Evolutionary conservation across 53 echinoderm and acorn worm genomes (phyloP).

Genomic region (Astropecten irregularis): DNA sequence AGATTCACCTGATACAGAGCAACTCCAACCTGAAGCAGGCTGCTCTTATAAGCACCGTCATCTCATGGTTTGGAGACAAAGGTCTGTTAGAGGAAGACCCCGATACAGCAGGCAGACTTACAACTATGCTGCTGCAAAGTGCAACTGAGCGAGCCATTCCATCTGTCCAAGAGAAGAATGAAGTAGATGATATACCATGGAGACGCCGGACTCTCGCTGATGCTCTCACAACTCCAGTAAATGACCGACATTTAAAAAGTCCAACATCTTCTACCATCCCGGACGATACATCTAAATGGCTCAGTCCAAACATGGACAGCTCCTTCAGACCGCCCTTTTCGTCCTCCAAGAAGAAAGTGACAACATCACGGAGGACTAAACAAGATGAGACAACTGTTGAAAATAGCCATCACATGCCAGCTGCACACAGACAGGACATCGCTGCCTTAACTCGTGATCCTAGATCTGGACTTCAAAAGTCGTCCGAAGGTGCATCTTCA

Average conservation of each 20-base stretch:
- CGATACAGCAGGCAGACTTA: neutral
- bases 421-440: neutral
- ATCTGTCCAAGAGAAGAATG: neutral
- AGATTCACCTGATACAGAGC: slow-evolving; percentile 45
- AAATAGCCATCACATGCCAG: neutral
- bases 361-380: neutral
- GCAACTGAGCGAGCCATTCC: neutral
- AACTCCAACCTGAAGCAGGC: slow-evolving; percentile 66
- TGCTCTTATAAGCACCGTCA: slow-evolving; percentile 37
- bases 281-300: slow-evolving; percentile 18
- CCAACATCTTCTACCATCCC: no score
- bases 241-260: neutral
- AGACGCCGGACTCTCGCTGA: neutral
- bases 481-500: no score
- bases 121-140: no score
- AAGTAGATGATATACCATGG: neutral
- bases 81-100: slow-evolving; percentile 15
- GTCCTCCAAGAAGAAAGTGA: neutral
- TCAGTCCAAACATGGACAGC: neutral
- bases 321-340: slow-evolving; percentile 17
- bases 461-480: neutral
- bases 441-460: neutral
- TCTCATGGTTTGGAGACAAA: slow-evolving; percentile 61
- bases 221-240: neutral
- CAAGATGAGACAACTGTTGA: neutral